Conservation (phyloP, 1,140 invertebrate genomes). For the Anoplophora glabripennis region DNA sequence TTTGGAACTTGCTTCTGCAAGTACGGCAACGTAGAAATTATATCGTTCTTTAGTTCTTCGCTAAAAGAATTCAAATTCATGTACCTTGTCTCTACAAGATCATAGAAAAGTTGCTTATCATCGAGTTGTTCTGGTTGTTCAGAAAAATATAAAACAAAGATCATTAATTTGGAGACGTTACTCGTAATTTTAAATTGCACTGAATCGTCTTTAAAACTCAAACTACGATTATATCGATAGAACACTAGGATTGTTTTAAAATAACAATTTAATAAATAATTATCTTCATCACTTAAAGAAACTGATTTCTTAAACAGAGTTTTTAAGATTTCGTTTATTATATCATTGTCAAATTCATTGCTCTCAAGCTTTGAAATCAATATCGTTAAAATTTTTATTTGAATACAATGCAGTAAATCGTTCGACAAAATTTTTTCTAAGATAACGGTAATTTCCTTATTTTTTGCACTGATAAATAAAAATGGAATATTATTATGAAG, state of each 20-base stretch:
- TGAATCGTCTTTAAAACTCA: background rate
- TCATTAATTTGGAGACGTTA: conserved; percentile 26
- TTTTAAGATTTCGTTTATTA: conserved; percentile 3
- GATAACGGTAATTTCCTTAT: background rate
- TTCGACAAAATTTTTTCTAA: conserved; percentile 12
- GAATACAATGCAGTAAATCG: conserved; percentile 20
- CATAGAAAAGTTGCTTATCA: conserved; percentile 3
- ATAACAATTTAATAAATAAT: conserved; percentile 28
- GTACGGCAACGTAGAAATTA: conserved; percentile 9
- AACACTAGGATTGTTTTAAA: conserved; percentile 26
- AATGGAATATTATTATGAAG: conserved; percentile 29
- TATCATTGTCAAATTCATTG: conserved; percentile 2
- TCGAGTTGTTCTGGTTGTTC: background rate
- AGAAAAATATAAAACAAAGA: conserved; percentile 23
- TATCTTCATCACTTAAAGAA: conserved; percentile 3
- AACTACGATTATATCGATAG: background rate
- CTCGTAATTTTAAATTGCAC: background rate
- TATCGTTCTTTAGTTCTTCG: conserved; percentile 16
- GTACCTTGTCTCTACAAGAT: conserved; percentile 4
- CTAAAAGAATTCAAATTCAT: background rate
- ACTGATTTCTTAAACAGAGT: conserved; percentile 16
- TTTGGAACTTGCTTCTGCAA: background rate
- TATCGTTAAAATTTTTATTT: conserved; percentile 27
- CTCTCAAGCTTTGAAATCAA: conserved; percentile 18
- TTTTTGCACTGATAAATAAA: conserved; percentile 6